Evolutionary conservation across 1,140 invertebrate species (phyloP).

Genomic region (Hermetia illucens): DNA sequence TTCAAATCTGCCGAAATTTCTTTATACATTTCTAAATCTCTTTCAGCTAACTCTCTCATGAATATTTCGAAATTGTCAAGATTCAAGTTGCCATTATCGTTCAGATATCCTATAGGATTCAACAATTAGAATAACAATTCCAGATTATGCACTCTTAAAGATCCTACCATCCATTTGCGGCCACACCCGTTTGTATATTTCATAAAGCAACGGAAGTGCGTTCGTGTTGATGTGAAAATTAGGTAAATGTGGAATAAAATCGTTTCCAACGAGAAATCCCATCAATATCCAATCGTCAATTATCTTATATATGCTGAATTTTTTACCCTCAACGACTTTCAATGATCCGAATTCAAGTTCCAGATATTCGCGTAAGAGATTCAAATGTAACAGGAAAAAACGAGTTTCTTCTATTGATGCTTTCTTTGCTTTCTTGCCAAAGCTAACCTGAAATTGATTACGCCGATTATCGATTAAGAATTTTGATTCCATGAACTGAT

Average conservation of each 20-base stretch:
- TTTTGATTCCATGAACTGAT: too few relatives aligned
- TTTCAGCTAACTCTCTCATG: constrained; percentile 57
- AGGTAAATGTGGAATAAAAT: constrained; percentile 92
- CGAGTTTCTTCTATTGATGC: constrained; percentile 74
- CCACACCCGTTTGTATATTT: constrained; percentile 74
- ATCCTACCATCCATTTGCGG: constrained; percentile 68
- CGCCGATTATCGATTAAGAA: background rate
- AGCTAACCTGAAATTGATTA: too few relatives aligned
- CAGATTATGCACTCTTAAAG: constrained; percentile 4
- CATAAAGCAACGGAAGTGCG: constrained; percentile 73
- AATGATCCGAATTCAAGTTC: constrained; percentile 74
- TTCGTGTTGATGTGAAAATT: constrained; percentile 86
- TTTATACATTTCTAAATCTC: constrained; percentile 74
- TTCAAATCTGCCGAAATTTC: constrained; percentile 74
- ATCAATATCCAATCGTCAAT: constrained; percentile 75
- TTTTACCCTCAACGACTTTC: constrained; percentile 52
- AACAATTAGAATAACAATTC: constrained; percentile 1
- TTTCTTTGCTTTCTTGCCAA: constrained; percentile 46
- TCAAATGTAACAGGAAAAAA: constrained; percentile 86
- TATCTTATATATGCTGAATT: constrained; percentile 66
- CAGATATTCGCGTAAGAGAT: constrained; percentile 82
- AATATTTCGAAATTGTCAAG: constrained; percentile 76
- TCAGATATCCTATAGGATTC: constrained; percentile 63
- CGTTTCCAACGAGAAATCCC: constrained; percentile 93
- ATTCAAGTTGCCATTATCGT: constrained; percentile 77